Base-by-base conservation (phyloP, 2,113 vertebrate genomes). In the Steatornis caripensis region DNA sequence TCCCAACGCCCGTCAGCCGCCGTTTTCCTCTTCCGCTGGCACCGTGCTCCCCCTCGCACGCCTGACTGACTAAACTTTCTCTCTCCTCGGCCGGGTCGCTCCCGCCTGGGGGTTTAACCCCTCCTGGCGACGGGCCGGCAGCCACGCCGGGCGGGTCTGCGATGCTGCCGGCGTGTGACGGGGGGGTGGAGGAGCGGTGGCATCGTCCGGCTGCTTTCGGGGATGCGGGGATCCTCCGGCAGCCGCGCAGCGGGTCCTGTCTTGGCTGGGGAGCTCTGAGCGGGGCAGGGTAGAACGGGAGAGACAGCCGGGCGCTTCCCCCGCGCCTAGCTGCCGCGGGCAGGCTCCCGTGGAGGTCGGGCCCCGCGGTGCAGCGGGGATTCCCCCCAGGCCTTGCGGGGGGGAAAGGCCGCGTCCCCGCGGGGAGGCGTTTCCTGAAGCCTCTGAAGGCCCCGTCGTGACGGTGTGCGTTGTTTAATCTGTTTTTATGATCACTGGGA, bases 401-500 rank as follows among this genome's bases (percentile, higher is more conserved):
- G 2, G 32, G 32, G 34, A 21, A 14, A 6, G 5, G 29, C 22
- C 13, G 43, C 21, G 36, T 2, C 65, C 11, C 12, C 21, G 8
- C 3, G 9, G 15, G 27, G 9, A 27, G 18, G 30, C 3, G 10
- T 9, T 39, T 45, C 17, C 24, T n/a, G 45, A 1, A 32, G 51
- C 13, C 26, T 14, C 46, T 17, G 13, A 20, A 43, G 89, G 71
- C 41, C 14, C 10, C 11, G 21, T 5, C 11, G 23, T 9, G 60
- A 17, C 45, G 36, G 23, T 43, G 32, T 3, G 66, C 55, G 36
- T 55, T 46, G 21, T 4, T 36, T 2, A 3, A 3, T 15, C 11
- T 6, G 9, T 15, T 14, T 14, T 29, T 5, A 12, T n/a, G 6
- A 4, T 55, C 13, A 4, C 9, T 41, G 60, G 41, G 22, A 0